These are phyloP conservation scores for Erpetoichthys calabaricus DNA, from an alignment of 2,797 vertebrate species.

Conservation along the genomic window DNA sequence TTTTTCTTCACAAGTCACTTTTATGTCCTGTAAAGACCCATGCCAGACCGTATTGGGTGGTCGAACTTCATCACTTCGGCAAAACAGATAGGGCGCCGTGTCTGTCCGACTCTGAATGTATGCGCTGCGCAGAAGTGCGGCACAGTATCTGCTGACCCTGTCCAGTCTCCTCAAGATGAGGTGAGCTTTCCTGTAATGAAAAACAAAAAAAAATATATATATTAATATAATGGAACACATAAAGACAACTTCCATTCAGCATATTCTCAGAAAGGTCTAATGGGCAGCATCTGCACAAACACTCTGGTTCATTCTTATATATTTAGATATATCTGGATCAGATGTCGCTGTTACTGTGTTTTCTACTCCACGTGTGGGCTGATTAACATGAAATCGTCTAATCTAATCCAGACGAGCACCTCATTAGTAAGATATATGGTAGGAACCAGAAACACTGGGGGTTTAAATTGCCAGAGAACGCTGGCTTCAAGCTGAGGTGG, in stretches of 20 bases:
- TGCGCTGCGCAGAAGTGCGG: slow-evolving; percentile 72
- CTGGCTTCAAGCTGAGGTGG: too few species aligned
- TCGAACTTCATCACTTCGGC: slow-evolving; percentile 68
- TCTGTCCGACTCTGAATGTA: slow-evolving; percentile 94
- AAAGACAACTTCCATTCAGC: background rate
- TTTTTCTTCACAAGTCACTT: slow-evolving; percentile 79
- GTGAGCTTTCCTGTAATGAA: slow-evolving; percentile 73
- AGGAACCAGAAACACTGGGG: too few species aligned
- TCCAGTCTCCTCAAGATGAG: slow-evolving; percentile 80
- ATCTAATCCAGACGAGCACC: too few species aligned
- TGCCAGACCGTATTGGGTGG: slow-evolving; percentile 65
- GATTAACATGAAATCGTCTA: too few species aligned
- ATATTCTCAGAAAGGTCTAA: too few species aligned
- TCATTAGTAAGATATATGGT: too few species aligned
- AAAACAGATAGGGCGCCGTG: slow-evolving; percentile 78
- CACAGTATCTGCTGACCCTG: slow-evolving; percentile 69
- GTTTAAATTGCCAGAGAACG: too few species aligned
- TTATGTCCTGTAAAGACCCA: slow-evolving; percentile 76
- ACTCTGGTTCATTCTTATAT: too few species aligned
- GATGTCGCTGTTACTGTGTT: too few species aligned
- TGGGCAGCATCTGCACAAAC: too few species aligned
- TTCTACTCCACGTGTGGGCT: too few species aligned
- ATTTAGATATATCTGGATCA: too few species aligned
- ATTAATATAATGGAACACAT: background rate
- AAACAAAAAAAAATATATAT: background rate